These are phyloP conservation scores for Grantiella picta DNA, from an alignment of 2,113 vertebrate genomes.

Conservation along the genomic window DNA sequence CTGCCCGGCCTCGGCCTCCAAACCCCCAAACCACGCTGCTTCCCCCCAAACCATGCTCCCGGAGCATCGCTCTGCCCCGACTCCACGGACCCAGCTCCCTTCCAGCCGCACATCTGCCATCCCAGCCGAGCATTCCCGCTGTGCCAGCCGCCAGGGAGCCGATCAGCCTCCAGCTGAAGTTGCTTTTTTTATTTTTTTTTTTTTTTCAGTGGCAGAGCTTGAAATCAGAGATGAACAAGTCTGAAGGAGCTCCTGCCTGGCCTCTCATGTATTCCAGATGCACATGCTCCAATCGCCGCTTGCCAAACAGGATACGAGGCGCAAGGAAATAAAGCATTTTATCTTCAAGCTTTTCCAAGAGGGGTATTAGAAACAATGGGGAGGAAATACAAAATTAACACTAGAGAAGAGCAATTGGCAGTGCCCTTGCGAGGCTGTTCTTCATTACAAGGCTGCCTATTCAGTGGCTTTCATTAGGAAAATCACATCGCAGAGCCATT, in stretches of 20 bases:
- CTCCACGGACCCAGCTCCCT: neutral
- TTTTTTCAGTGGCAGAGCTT: neutral
- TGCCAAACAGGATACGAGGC: constrained; percentile 55
- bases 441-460: constrained; percentile 34
- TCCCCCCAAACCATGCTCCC: neutral
- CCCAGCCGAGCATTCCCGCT: neutral
- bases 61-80: accelerated
- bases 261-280: constrained; percentile 53
- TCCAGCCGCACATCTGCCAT: neutral
- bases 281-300: neutral
- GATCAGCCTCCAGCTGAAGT: neutral
- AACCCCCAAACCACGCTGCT: neutral
- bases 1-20: neutral
- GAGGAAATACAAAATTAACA: constrained; percentile 66
- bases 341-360: constrained; percentile 57
- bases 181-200: too few relatives aligned
- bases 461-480: constrained; percentile 60
- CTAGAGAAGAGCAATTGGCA: constrained; percentile 60
- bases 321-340: constrained; percentile 33
- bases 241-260: constrained; percentile 19
- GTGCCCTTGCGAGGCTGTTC: neutral
- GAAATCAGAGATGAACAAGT: constrained; percentile 15
- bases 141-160: accelerated
- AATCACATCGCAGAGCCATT: constrained; percentile 40
- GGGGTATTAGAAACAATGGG: constrained; percentile 52